Conservation (phyloP, 2,113 vertebrate genomes). For the Nematolebias whitei region DNA sequence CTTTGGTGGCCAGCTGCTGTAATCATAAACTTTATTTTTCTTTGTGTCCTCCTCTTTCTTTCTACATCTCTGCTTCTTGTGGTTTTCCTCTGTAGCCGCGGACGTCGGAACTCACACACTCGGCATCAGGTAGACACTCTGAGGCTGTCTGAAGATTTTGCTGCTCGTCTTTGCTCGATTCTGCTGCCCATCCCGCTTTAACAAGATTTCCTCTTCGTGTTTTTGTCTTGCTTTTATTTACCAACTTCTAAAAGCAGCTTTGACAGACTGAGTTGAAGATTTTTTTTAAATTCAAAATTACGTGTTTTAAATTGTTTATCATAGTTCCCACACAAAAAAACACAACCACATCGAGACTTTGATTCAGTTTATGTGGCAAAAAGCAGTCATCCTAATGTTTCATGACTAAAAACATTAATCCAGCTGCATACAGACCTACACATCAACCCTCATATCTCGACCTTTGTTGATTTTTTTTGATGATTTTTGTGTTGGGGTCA, state of each 20-base stretch:
- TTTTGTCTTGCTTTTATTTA: neutral
- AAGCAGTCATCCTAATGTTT: constrained; percentile 18
- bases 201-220: constrained; percentile 4
- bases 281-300: neutral
- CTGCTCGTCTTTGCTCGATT: constrained; percentile 50
- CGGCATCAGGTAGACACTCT: constrained; percentile 93
- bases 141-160: constrained; percentile 35
- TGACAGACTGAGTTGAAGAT: constrained; percentile 49
- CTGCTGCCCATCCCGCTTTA: constrained; percentile 56
- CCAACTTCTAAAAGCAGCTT: constrained; percentile 12
- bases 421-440: constrained; percentile 18
- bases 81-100: constrained; percentile 84
- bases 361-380: constrained; percentile 7
- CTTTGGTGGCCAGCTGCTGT: constrained; percentile 69
- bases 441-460: constrained; percentile 23
- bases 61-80: constrained; percentile 44
- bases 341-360: neutral
- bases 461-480: constrained; percentile 44
- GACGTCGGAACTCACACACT: constrained; percentile 97
- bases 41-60: constrained; percentile 21
- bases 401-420: constrained; percentile 19
- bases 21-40: constrained; percentile 70
- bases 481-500: constrained; percentile 23
- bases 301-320: neutral
- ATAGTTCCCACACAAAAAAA: constrained; percentile 3